A percentile compares a stretch with the other conserved stretches of the same genome.
These are phyloP conservation scores for Pipistrellus kuhlii DNA, from an alignment of 2,797 vertebrate species.

Conservation along the genomic window DNA sequence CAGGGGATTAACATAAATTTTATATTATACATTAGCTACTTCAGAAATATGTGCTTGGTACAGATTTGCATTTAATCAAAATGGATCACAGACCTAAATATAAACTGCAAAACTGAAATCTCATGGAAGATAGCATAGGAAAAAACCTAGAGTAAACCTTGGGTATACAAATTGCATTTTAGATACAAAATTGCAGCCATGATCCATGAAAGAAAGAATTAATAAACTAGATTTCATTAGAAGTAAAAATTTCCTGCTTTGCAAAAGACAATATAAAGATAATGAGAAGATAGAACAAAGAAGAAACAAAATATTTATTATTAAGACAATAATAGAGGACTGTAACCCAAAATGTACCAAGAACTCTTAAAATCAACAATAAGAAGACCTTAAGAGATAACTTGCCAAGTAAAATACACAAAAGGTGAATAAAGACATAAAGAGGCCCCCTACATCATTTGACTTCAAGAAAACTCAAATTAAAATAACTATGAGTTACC, in stretches of 20 bases:
- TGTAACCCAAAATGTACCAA: not conserved
- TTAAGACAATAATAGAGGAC: not conserved
- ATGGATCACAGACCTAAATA: not conserved
- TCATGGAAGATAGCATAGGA: not conserved
- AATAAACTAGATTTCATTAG: not conserved
- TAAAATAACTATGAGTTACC: not conserved
- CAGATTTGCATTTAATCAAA: not conserved
- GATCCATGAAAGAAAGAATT: not conserved
- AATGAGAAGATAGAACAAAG: not conserved
- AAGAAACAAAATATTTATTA: not conserved
- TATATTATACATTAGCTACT: not conserved
- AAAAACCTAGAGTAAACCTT: not conserved
- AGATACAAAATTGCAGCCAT: not conserved
- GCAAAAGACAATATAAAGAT: not conserved
- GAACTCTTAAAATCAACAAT: not conserved
- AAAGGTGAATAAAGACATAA: not conserved
- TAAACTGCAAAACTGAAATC: not conserved
- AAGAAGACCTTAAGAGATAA: not conserved
- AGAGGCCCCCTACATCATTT: not conserved
- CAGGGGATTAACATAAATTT: not conserved
- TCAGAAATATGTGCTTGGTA: conserved; percentile 7
- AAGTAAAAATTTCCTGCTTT: not conserved
- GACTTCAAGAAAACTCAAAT: not conserved
- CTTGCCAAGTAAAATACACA: not conserved
- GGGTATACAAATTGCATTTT: not conserved